phyloP scores from a whole-genome alignment of 2,888 invertebrate species.

The Thalpophila matura region DNA sequence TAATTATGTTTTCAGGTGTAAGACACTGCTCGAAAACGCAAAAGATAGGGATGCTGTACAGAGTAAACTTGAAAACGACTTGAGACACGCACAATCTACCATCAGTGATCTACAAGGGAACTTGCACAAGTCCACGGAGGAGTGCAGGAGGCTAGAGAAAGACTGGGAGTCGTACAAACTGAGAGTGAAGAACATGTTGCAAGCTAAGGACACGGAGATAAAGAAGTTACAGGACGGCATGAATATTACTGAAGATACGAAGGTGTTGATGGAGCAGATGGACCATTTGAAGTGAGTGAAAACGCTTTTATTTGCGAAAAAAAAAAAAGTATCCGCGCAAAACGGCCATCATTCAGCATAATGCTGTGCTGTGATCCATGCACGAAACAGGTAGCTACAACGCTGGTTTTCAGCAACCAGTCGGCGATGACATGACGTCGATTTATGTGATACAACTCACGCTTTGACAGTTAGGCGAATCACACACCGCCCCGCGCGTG shows the following conservation, averaged over 20 bases:
- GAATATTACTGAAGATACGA: slow-evolving; percentile 77
- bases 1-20: slow-evolving; percentile 70
- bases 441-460: too few relatives aligned
- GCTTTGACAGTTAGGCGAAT: too few relatives aligned
- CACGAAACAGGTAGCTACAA: too few relatives aligned
- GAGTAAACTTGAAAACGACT: slow-evolving; percentile 79
- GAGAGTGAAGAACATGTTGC: slow-evolving; percentile 84
- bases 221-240: slow-evolving; percentile 77
- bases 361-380: too few relatives aligned
- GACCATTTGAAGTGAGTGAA: slow-evolving; percentile 79
- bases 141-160: slow-evolving; percentile 80
- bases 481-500: too few relatives aligned
- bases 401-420: too few relatives aligned
- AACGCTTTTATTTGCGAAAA: too few relatives aligned
- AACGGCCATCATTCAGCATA: too few relatives aligned
- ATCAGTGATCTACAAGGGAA: slow-evolving; percentile 75
- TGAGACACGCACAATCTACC: slow-evolving; percentile 79
- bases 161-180: slow-evolving; percentile 87
- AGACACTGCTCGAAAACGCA: slow-evolving; percentile 67
- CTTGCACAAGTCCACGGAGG: slow-evolving; percentile 75
- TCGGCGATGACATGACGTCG: too few relatives aligned
- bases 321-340: too few relatives aligned
- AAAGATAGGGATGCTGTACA: slow-evolving; percentile 67
- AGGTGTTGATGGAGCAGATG: slow-evolving; percentile 77
- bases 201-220: slow-evolving; percentile 82